Conservation (phyloP, 2,888 invertebrate species). For the Clistopyga incitator region DNA sequence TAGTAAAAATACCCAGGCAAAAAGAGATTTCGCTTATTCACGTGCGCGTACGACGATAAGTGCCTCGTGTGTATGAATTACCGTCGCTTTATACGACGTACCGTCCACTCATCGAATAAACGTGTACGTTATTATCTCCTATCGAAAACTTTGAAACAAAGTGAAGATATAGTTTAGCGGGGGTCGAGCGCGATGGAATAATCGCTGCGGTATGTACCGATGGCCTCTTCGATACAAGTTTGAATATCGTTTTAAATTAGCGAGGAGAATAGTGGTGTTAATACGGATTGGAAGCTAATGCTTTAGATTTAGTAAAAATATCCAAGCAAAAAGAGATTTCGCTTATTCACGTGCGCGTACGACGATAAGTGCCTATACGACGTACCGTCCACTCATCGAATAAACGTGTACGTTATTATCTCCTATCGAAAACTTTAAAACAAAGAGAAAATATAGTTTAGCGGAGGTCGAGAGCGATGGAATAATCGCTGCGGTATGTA, state of each 20-base stretch:
- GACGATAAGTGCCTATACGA: neutral
- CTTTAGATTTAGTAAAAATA: neutral
- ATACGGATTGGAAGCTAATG: slow-evolving; percentile 1
- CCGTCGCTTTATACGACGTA: neutral
- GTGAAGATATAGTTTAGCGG: no score
- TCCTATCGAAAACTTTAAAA: neutral
- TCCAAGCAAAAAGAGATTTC: neutral
- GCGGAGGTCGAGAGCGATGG: no score
- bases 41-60: neutral
- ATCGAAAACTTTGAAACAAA: neutral
- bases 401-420: neutral
- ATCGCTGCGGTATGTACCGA: neutral
- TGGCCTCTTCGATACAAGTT: neutral
- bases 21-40: neutral
- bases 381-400: slow-evolving; percentile 13
- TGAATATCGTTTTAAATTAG: neutral
- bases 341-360: neutral
- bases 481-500: neutral
- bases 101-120: slow-evolving; percentile 20
- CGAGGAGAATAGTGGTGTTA: neutral
- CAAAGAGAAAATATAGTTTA: neutral
- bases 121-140: neutral
- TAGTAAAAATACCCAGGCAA: neutral
- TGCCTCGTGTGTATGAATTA: slow-evolving; percentile 3
- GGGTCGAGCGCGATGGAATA: no score